These are phyloP conservation scores for Hephaestus fuliginosus DNA, from an alignment of 2,797 vertebrate genomes.

Conservation along the genomic window DNA sequence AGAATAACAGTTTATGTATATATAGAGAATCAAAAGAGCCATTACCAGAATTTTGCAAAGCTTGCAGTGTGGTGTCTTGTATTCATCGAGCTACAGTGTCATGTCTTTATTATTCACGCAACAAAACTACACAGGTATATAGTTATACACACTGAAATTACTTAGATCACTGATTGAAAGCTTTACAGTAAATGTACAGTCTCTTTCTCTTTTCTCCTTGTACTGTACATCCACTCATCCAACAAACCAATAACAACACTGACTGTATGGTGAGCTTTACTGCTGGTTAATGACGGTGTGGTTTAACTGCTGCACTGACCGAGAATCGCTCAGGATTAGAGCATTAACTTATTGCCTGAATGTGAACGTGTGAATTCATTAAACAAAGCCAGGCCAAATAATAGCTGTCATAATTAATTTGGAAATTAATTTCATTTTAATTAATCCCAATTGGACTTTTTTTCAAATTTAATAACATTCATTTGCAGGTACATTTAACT, in stretches of 20 bases:
- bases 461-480: conserved; percentile 29
- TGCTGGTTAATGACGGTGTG: conserved; percentile 8
- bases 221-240: background rate
- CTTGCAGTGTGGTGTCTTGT: background rate
- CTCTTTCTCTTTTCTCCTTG: background rate
- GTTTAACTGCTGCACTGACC: conserved; percentile 21
- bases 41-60: background rate
- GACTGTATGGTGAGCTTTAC: background rate
- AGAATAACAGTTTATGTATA: no score
- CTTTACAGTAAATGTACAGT: background rate
- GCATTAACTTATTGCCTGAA: conserved; percentile 36
- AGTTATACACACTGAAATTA: background rate
- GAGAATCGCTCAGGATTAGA: conserved; percentile 44
- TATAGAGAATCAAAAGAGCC: no score
- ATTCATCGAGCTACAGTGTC: background rate
- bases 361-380: conserved; percentile 47
- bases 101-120: background rate
- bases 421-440: conserved; percentile 49
- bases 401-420: conserved; percentile 42
- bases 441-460: conserved; percentile 35
- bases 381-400: conserved; percentile 34
- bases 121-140: background rate
- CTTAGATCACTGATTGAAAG: background rate
- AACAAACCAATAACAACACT: no score
- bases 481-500: conserved; percentile 35